phyloP scores from a whole-genome alignment of 2,797 vertebrate genomes.

The Megalops cyprinoides region DNA sequence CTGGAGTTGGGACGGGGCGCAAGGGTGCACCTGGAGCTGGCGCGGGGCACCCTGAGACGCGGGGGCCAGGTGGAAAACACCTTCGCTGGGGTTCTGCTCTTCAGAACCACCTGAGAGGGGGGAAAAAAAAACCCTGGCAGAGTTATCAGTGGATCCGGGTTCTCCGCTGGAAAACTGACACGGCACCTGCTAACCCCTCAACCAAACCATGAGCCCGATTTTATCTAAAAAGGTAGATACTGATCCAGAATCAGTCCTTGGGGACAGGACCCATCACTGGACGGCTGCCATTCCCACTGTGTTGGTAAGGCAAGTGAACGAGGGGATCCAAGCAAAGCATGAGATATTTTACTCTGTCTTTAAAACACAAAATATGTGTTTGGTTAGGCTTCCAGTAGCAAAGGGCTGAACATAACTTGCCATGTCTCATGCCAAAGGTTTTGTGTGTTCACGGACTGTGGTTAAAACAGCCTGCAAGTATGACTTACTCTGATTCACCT shows the following conservation, averaged over 20 bases:
- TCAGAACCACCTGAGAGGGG: slow-evolving; percentile 67
- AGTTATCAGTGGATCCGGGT: neutral
- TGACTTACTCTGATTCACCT: no score
- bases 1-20: slow-evolving; percentile 79
- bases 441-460: neutral
- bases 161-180: neutral
- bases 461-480: neutral
- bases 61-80: slow-evolving; percentile 68
- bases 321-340: neutral
- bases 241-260: neutral
- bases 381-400: neutral
- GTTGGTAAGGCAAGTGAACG: neutral
- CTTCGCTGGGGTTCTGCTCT: slow-evolving; percentile 77
- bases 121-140: neutral
- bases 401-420: neutral
- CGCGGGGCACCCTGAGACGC: slow-evolving; percentile 64
- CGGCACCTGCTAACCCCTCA: neutral
- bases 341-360: neutral
- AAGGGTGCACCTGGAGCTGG: slow-evolving; percentile 76
- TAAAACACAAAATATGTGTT: neutral
- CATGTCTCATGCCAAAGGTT: neutral
- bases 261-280: neutral
- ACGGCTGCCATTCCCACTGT: neutral
- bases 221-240: neutral
- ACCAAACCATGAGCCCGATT: neutral